Evolutionary conservation across 1,140 invertebrate species (phyloP).

Genomic region (Drosophila ficusphila): DNA sequence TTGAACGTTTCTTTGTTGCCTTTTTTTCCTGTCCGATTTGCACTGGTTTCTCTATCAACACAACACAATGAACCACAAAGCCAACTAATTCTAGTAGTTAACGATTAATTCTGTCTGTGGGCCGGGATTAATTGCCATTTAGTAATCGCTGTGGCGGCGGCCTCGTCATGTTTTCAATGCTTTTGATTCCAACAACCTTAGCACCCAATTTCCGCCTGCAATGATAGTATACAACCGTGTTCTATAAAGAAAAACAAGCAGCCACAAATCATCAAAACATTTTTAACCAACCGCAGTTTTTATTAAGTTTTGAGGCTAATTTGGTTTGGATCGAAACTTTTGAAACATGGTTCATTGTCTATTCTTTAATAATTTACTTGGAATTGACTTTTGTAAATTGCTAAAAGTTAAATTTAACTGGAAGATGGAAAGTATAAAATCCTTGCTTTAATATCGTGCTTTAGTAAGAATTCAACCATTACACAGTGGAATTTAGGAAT

Average conservation of each 20-base stretch:
- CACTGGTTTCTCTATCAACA: slow-evolving; percentile 21
- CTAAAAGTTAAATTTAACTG: too few relatives aligned
- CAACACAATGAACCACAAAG: slow-evolving; percentile 29
- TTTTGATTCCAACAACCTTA: slow-evolving; percentile 53
- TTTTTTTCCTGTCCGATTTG: slow-evolving; percentile 11
- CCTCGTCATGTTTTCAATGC: slow-evolving; percentile 43
- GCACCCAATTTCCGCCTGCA: slow-evolving; percentile 62
- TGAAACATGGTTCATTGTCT: too few relatives aligned
- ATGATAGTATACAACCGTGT: slow-evolving; percentile 44
- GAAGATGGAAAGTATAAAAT: too few relatives aligned
- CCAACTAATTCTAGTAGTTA: slow-evolving; percentile 43
- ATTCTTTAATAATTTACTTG: too few relatives aligned
- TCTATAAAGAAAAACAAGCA: slow-evolving; percentile 16
- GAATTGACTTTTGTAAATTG: not conserved
- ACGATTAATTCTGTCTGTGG: slow-evolving; percentile 62
- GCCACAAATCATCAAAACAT: slow-evolving; percentile 49
- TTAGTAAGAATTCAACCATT: too few relatives aligned
- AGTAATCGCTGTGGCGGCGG: slow-evolving; percentile 29
- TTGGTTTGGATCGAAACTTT: not conserved
- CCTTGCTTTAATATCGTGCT: too few relatives aligned
- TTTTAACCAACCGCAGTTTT: not conserved
- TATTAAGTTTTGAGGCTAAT: not conserved
- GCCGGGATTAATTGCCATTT: slow-evolving; percentile 62
- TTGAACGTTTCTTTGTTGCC: slow-evolving; percentile 34
- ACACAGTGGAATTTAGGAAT: too few relatives aligned